Conservation (phyloP, 2,797 vertebrate species). For the Ctenosaura bakeri region DNA sequence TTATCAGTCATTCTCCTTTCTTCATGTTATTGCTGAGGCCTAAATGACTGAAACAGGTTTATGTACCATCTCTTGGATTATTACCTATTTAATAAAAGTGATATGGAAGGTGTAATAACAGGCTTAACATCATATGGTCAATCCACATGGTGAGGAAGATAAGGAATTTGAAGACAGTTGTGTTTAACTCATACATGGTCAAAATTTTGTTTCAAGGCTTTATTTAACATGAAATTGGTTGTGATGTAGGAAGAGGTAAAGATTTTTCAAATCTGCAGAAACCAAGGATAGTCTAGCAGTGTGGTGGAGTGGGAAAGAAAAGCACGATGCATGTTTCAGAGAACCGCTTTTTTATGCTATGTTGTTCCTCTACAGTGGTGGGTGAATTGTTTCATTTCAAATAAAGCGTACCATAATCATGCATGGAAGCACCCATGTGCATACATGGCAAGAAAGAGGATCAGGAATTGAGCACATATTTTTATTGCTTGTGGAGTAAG, state of each 20-base stretch:
- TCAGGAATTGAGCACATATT: constrained; percentile 53
- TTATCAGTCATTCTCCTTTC: constrained; percentile 47
- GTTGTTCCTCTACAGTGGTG: constrained; percentile 29
- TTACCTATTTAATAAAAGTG: constrained; percentile 55
- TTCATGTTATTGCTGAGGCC: constrained; percentile 67
- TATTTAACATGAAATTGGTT: constrained; percentile 71
- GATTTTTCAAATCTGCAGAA: constrained; percentile 47
- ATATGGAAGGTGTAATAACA: constrained; percentile 67
- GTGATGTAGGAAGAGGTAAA: constrained; percentile 56
- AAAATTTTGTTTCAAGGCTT: constrained; percentile 71
- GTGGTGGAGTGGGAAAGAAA: constrained; percentile 71
- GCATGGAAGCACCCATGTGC: constrained; percentile 9
- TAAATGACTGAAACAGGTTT: constrained; percentile 65
- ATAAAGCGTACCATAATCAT: constrained; percentile 13
- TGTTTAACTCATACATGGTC: constrained; percentile 60
- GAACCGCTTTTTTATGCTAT: constrained; percentile 43
- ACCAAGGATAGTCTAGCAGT: constrained; percentile 61
- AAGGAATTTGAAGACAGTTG: constrained; percentile 66
- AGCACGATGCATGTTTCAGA: constrained; percentile 43
- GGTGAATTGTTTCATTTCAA: constrained; percentile 61
- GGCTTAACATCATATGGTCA: constrained; percentile 61
- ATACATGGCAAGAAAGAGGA: constrained; percentile 52
- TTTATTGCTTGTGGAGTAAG: constrained; percentile 47
- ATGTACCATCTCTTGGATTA: constrained; percentile 57
- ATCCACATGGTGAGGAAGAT: constrained; percentile 69